Evolutionary conservation across 2,888 invertebrate genomes (phyloP), one percentile per base, ranked within the genome.

Genomic region (Flexamia atlantica): DNA sequence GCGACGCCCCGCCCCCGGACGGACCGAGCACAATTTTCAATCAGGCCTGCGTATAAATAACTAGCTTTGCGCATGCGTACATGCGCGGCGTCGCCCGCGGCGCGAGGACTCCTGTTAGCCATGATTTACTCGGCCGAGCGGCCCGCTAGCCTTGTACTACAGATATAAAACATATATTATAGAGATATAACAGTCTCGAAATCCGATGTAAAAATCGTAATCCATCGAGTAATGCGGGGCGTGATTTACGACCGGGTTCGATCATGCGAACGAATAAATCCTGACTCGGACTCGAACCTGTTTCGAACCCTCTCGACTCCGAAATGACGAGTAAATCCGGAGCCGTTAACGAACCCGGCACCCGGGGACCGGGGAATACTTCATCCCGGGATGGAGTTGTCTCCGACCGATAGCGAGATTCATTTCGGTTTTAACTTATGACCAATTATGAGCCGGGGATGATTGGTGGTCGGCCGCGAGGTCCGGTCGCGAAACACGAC

Each of bases 141-240:
- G n/a, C 46, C 50, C 76, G 53, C 23, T 42, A 40, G 42, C 32
- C 72, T 40, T 72, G 72, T 72, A 46, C 76, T 50, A 76, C 79
- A 79, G 53, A 79, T 50, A 79, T 79, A 79, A 53, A 57, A 74
- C 74, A 83, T 83, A 74, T 83, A 83, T 83, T 74, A 82, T 74
- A 74, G 74, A 74, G 57, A 74, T 74, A 74, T 83, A 83, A 83
- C 82, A 83, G 72, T 83, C 74, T 60, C n/a, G 74, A 83, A 83
- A 83, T 83, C 81, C 76, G 64, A 83, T 68, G 72, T 83, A 83
- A 81, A 83, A 85, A 85, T 82, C 64, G 83, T 85, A 85, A 85
- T 72, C 85, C 85, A 83, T 83, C 80, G 85, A 83, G 83, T 83
- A 80, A 84, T 84, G 84, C 53, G 70, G 53, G 57, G 40, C 10